A percentile compares a stretch with the other conserved stretches of the same genome.
Conservation (phyloP, 2,888 invertebrate species). For the Drosophila borealis region DNA sequence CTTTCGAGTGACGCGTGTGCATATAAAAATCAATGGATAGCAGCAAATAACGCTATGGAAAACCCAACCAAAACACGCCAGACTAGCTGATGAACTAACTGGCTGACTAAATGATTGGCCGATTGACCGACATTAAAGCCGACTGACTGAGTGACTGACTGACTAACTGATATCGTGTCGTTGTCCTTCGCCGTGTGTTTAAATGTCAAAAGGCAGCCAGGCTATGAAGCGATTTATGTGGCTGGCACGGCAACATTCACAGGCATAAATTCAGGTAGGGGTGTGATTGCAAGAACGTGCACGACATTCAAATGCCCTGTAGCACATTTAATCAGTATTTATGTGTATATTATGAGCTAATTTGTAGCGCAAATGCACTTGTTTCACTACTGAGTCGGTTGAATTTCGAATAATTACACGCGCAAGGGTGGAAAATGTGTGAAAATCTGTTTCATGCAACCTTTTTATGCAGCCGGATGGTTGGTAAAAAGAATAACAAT, state of each 20-base stretch:
- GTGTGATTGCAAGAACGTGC: not conserved
- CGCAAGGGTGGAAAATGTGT: not conserved
- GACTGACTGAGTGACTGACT: constrained; percentile 32
- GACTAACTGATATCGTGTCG: constrained; percentile 34
- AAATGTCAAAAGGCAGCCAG: constrained; percentile 71
- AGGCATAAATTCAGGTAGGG: not conserved
- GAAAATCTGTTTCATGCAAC: too few species aligned
- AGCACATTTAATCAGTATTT: not conserved
- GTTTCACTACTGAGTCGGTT: too few species aligned
- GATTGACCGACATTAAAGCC: constrained; percentile 26
- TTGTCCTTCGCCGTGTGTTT: constrained; percentile 59
- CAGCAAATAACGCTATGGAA: constrained; percentile 33
- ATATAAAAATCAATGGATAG: constrained; percentile 61
- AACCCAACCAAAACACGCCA: constrained; percentile 30
- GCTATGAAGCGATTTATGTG: constrained; percentile 42
- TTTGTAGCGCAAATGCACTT: not conserved
- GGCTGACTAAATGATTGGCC: constrained; percentile 28
- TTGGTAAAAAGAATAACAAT: too few species aligned
- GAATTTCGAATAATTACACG: too few species aligned
- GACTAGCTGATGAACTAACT: constrained; percentile 34
- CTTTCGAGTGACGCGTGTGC: not conserved
- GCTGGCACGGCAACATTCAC: constrained; percentile 56
- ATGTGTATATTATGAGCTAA: not conserved
- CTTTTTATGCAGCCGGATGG: not conserved
- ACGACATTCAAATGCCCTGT: constrained; percentile 16